phyloP scores from a whole-genome alignment of 2,888 invertebrate genomes.

The Erebia aethiops region DNA sequence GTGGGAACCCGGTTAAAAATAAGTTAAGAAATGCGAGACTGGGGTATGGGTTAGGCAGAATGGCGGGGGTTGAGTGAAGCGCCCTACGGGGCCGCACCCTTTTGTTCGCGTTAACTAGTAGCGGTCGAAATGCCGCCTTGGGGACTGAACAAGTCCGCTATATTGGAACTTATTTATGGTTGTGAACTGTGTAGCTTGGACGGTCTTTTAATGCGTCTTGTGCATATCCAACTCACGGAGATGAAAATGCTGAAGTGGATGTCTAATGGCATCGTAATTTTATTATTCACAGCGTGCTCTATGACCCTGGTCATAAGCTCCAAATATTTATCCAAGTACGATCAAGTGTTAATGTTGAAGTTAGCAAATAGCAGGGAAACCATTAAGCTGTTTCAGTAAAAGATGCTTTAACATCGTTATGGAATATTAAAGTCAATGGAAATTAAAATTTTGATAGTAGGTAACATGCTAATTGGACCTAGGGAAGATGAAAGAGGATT shows the following conservation, averaged over 20 bases:
- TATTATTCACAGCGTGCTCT: not conserved
- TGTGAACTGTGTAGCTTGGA: not conserved
- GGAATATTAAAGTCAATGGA: not conserved
- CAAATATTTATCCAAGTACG: not conserved
- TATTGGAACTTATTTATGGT: no score
- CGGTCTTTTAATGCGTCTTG: not conserved
- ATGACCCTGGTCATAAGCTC: not conserved
- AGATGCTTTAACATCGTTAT: not conserved
- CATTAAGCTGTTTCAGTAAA: no score
- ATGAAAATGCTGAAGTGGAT: not conserved
- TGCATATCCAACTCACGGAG: not conserved
- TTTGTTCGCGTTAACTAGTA: constrained; percentile 49
- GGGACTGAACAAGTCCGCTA: not conserved
- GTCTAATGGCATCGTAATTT: not conserved
- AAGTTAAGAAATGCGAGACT: constrained; percentile 70
- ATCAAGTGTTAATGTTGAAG: no score
- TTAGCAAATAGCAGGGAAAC: no score
- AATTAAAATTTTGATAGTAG: not conserved
- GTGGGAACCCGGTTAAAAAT: constrained; percentile 79
- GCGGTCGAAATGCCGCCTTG: constrained; percentile 13
- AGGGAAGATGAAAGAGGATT: not conserved
- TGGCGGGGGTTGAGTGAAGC: constrained; percentile 79
- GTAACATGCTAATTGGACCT: not conserved
- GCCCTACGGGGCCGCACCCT: constrained; percentile 74
- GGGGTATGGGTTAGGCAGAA: constrained; percentile 76